These are phyloP conservation scores for Caenorhabditis imperialis DNA, from an alignment of 2,888 invertebrate genomes.

Conservation along the genomic window DNA sequence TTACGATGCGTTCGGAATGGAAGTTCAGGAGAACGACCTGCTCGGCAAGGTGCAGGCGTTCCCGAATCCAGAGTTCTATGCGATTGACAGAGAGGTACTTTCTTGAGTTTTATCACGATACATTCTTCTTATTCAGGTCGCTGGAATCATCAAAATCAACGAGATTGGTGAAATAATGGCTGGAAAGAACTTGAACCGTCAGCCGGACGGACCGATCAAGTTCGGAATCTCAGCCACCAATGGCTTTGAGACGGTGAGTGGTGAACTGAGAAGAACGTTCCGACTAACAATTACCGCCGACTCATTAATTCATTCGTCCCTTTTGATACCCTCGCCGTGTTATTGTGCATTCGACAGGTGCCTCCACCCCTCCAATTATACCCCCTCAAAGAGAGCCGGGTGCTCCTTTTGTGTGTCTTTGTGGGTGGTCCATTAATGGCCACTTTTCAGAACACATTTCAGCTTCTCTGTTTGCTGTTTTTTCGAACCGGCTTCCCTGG, in stretches of 20 bases:
- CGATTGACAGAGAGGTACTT: slow-evolving; percentile 56
- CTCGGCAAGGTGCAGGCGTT: slow-evolving; percentile 58
- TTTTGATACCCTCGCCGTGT: too few species aligned
- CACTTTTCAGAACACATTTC: too few species aligned
- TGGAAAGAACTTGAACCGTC: slow-evolving; percentile 45
- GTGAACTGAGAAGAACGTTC: background rate
- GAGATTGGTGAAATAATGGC: slow-evolving; percentile 57
- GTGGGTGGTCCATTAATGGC: too few species aligned
- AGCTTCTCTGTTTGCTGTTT: too few species aligned
- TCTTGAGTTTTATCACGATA: background rate
- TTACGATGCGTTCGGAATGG: slow-evolving; percentile 57
- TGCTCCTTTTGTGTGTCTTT: too few species aligned
- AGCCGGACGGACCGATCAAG: slow-evolving; percentile 43
- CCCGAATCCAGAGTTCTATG: slow-evolving; percentile 60
- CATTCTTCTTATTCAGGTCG: slow-evolving; percentile 37
- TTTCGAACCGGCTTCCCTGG: too few species aligned
- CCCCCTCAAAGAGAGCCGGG: too few species aligned
- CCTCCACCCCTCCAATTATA: too few species aligned
- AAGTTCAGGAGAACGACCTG: slow-evolving; percentile 49
- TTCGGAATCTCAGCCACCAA: slow-evolving; percentile 63
- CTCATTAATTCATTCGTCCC: too few species aligned
- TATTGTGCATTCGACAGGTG: too few species aligned
- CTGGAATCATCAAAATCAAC: slow-evolving; percentile 56
- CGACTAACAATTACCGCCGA: background rate
- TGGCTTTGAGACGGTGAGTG: slow-evolving; percentile 58